These are phyloP conservation scores for Hypsibius dujardini DNA, from an alignment of 1,140 invertebrate species.

Conservation along the genomic window DNA sequence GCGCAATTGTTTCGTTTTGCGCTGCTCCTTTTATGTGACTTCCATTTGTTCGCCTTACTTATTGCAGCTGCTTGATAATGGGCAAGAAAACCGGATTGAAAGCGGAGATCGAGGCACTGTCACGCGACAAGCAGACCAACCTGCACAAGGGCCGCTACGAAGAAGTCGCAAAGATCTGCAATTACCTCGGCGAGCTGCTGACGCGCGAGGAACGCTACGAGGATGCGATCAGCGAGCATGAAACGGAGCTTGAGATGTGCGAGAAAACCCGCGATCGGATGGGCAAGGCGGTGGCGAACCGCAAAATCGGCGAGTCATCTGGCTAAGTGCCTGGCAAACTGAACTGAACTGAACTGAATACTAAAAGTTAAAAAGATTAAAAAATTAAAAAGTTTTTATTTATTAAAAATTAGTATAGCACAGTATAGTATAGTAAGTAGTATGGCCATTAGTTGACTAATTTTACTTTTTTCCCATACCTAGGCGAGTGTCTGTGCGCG, in stretches of 20 bases:
- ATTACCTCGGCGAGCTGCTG: slow-evolving; percentile 54
- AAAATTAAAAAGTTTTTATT: no score
- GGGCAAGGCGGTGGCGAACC: slow-evolving; percentile 53
- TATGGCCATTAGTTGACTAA: no score
- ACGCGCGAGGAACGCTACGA: slow-evolving; percentile 47
- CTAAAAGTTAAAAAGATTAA: no score
- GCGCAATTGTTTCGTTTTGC: no score
- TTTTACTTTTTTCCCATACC: no score
- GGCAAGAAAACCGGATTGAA: neutral
- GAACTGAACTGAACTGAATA: no score
- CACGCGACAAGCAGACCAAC: slow-evolving; percentile 47
- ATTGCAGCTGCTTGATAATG: neutral
- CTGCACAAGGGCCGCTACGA: slow-evolving; percentile 47
- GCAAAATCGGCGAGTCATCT: slow-evolving; percentile 53
- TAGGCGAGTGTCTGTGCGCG: slow-evolving; percentile 48
- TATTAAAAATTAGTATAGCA: no score
- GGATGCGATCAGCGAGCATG: slow-evolving; percentile 55
- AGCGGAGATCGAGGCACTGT: slow-evolving; percentile 1
- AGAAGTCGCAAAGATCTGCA: slow-evolving; percentile 46
- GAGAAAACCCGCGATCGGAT: slow-evolving; percentile 46
- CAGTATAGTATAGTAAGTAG: no score
- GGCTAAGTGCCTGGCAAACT: no score
- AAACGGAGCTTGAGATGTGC: slow-evolving; percentile 45
- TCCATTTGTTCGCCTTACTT: no score
- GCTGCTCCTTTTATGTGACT: no score